Conservation (phyloP, 2,888 invertebrate species). For the Cephus pygmeus region DNA sequence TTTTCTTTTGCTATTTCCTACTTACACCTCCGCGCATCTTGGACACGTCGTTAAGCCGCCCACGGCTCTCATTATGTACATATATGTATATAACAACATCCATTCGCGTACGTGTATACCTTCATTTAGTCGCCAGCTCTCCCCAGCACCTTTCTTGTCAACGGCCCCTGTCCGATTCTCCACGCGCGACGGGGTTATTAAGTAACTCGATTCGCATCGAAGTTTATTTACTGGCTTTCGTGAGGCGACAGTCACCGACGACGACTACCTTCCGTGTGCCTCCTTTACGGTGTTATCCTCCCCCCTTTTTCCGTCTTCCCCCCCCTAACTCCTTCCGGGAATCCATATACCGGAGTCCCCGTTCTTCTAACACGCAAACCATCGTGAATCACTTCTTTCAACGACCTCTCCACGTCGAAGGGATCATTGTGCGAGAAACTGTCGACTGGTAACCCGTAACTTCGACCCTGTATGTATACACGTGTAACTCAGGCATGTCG, state of each 20-base stretch:
- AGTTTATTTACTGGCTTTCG: slow-evolving; percentile 28
- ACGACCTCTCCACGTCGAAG: background rate
- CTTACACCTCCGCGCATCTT: background rate
- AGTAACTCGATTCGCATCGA: slow-evolving; percentile 32
- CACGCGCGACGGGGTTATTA: slow-evolving; percentile 29
- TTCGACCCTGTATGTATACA: background rate
- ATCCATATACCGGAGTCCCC: background rate
- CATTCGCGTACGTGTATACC: too few species aligned
- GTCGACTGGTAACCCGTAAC: background rate
- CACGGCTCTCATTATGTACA: background rate
- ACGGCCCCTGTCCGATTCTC: slow-evolving; percentile 11
- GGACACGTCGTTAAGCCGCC: background rate
- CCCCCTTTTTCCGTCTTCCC: too few species aligned
- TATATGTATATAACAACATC: background rate
- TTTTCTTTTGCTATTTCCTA: background rate
- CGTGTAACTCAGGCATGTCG: background rate
- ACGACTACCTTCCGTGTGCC: background rate
- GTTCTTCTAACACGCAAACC: slow-evolving; percentile 15
- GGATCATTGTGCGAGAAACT: background rate
- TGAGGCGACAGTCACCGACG: slow-evolving; percentile 18
- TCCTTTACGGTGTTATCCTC: background rate
- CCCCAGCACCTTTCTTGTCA: background rate
- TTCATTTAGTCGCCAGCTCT: too few species aligned
- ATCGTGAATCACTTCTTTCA: slow-evolving; percentile 15
- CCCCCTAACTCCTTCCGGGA: background rate